Base-by-base conservation (phyloP, 2,888 invertebrate genomes). In the Trissolcus brochymenae region DNA sequence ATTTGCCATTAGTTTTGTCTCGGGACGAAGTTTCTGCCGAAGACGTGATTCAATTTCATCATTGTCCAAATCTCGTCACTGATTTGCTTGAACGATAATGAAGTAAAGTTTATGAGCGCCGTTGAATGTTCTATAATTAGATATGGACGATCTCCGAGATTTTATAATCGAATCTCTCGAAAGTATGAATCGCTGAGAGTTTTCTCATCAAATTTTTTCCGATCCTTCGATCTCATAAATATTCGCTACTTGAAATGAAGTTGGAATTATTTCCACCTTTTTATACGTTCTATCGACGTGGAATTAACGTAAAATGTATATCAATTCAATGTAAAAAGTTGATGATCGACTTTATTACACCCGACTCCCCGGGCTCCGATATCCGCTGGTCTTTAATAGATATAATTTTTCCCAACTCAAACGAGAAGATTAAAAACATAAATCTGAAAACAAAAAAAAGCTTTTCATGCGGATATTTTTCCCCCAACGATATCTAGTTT, bases 11-110 rank as follows among this genome's bases (percentile, higher is more conserved):
- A 65, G 19, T 46, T 35, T 35, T 56, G 56, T 61, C 54, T 50
- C 13, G 54, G 51, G 19, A 35, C 35, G 35, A 62, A 67, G 25
- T 76, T 72, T 67, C 65, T 54, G 43, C 50, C 60, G 57, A 70
- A 68, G 72, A 67, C 67, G 67, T 62, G 67, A 76, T 72, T 76
- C 62, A 72, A 67, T 72, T 76, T 72, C 67, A 76, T 76, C 66
- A 70, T 57, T 71, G 76, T 71, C 71, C 71, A 59, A 76, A 71
- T 71, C 65, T 76, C 14, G 56, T 65, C 70, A 53, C 71, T 53
- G 76, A 67, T 72, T 67, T 72, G 66, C 71, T 67, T 21, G 46
- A 67, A 71, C 62, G 76, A 76, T 71, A 76, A 76, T 72, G 71
- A 62, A 76, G 76, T 71, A 61, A 72, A 71, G 67, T 76, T 76